Evolutionary conservation across 2,888 invertebrate genomes (phyloP), one percentile per base, ranked within the genome.

Genomic region (Rhogogaster chlorosoma): DNA sequence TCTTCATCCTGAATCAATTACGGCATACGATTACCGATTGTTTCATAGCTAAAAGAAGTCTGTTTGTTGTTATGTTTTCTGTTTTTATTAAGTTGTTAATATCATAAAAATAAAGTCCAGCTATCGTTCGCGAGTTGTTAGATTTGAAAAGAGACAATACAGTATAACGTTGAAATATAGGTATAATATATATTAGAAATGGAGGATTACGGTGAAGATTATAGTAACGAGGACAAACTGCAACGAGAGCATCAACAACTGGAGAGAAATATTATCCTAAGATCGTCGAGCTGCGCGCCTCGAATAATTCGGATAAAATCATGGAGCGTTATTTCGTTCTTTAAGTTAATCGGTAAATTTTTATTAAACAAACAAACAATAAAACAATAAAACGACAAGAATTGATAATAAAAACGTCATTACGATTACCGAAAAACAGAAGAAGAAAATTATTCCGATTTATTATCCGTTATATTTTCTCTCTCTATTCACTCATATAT

Each of bases 301-400:
- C 22, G 82, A 38, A 82, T 70, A 18, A 87, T 90, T 78, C 80
- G 84, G 29, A 89, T 91, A 12, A 89, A 88, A 85, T 87, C 87
- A 29, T 90, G 90, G 90, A 87, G 89, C 85, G 87, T 90, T 26
- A 88, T 88, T 84, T 87, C 85, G 61, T 91, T 90, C 84, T 91
- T 91, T 85, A 89, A 89, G 85, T 87, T 90, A 32, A 87, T 91
- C 38, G 90, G 91, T 91, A 71, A 67, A 36, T 3, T 67, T n/a
- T 18, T 38, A 15, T 22, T 32, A 0, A 32, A 70, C 36, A 26
- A 61, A 71, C 15, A 38, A 38, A 71, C 38, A n/a, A 38, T n/a
- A 1, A 18, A 18, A 38, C 5, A 2, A 61, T 10, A 10, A 61
- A 26, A 61, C 26, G 26, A 61, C 2, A 3, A 57, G 22, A 10